Conservation (phyloP, 2,797 vertebrate species). For the Sebastes glaucus region DNA sequence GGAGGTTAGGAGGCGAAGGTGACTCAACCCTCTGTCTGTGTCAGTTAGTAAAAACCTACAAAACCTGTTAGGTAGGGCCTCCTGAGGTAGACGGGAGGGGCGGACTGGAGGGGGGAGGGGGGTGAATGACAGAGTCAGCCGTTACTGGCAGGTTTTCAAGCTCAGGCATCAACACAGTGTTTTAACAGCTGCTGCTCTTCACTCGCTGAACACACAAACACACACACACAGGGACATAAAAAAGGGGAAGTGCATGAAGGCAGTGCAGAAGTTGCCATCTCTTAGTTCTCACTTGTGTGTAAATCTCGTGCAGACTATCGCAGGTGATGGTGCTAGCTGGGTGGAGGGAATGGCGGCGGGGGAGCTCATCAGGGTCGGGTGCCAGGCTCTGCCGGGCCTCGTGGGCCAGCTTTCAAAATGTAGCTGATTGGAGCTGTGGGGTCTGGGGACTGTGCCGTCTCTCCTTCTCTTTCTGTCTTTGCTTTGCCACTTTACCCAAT, state of each 20-base stretch:
- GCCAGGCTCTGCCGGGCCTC: conserved; percentile 31
- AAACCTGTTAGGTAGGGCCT: conserved; percentile 74
- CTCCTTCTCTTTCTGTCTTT: conserved; percentile 5
- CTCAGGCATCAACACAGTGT: conserved; percentile 74
- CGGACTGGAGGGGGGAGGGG: fast-evolving
- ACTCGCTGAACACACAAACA: conserved; percentile 29
- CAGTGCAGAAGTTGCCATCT: conserved; percentile 41
- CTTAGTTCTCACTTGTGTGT: conserved; percentile 40
- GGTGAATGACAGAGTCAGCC: conserved; percentile 67
- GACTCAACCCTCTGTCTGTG: conserved; percentile 53
- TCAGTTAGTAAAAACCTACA: conserved; percentile 75
- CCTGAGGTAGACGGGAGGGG: conserved; percentile 28
- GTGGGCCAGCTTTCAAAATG: conserved; percentile 26
- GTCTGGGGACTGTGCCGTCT: conserved; percentile 29
- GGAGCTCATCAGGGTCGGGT: conserved; percentile 59
- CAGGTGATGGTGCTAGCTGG: conserved; percentile 41
- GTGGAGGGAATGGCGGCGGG: conserved; percentile 27
- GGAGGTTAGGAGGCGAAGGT: conserved; percentile 41
- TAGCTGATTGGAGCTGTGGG: conserved; percentile 53
- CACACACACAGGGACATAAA: conserved; percentile 6
- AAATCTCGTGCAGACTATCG: conserved; percentile 22
- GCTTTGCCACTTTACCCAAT: conserved; percentile 27
- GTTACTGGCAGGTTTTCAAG: conserved; percentile 82
- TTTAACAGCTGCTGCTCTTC: conserved; percentile 81
- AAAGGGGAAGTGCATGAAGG: conserved; percentile 38